Evolutionary conservation across 2,888 invertebrate species (phyloP).

Genomic region (Amiota minor): DNA sequence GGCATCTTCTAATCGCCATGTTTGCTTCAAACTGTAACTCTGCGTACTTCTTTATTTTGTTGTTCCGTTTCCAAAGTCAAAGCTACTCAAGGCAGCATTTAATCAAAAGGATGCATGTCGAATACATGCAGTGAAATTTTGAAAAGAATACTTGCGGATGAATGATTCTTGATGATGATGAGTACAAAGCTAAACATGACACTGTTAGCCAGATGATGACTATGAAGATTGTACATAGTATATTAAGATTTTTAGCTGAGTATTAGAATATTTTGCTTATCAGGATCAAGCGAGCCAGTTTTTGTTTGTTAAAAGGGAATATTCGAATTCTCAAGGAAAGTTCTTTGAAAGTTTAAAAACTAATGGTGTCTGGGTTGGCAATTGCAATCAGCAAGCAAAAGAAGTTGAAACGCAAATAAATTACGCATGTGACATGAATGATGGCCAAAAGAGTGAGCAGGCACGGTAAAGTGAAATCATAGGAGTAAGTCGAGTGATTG

Average conservation of each 20-base stretch:
- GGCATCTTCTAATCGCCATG: constrained; percentile 4
- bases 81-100: constrained; percentile 19
- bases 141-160: constrained; percentile 2
- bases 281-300: not conserved
- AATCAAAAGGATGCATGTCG: constrained; percentile 34
- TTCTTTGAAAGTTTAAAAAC: constrained; percentile 22
- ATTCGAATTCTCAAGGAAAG: not conserved
- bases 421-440: constrained; percentile 11
- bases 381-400: not conserved
- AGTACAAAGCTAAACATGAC: too few relatives aligned
- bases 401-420: constrained; percentile 4
- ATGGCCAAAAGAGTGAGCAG: not conserved
- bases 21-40: not conserved
- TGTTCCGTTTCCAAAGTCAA: constrained; percentile 4
- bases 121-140: constrained; percentile 31
- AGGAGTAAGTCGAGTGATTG: not conserved
- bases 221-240: too few relatives aligned
- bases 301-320: not conserved
- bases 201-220: too few relatives aligned
- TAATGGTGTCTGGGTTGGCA: constrained; percentile 7
- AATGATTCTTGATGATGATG: too few relatives aligned
- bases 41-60: not conserved
- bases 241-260: constrained; percentile 5
- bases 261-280: constrained; percentile 27
- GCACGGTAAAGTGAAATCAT: not conserved